A percentile compares a stretch with the other conserved stretches of the same genome.
These are phyloP conservation scores for Cromileptes altivelis DNA, from an alignment of 2,113 vertebrate species.

Conservation along the genomic window DNA sequence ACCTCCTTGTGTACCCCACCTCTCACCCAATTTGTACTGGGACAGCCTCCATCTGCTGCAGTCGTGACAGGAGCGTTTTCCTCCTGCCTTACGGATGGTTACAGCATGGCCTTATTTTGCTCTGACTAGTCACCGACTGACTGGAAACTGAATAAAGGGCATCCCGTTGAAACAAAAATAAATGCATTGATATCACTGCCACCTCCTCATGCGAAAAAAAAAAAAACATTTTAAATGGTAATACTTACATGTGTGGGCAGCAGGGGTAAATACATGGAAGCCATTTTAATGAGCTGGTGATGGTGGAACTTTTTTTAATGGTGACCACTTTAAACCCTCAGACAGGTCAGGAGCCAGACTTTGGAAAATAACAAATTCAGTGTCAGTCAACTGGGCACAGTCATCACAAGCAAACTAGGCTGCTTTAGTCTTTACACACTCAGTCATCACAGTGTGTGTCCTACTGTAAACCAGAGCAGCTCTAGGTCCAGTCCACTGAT, in stretches of 20 bases:
- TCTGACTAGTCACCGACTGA: not conserved
- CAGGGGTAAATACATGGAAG: not conserved
- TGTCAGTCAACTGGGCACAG: too few species aligned
- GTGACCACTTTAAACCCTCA: not conserved
- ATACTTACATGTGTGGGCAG: not conserved
- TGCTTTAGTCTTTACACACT: too few species aligned
- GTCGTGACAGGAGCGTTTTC: too few species aligned
- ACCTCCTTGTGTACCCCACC: too few species aligned
- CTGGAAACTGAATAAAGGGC: not conserved
- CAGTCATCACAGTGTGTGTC: not conserved
- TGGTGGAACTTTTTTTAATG: constrained; percentile 3
- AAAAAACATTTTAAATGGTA: not conserved
- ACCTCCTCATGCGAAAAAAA: not conserved
- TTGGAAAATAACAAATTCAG: not conserved
- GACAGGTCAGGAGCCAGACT: not conserved
- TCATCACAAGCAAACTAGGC: not conserved
- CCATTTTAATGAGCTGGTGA: constrained; percentile 34
- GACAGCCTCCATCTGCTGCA: too few species aligned
- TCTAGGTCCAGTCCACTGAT: too few species aligned
- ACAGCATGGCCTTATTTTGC: not conserved
- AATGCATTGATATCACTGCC: not conserved
- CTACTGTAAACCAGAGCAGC: too few species aligned
- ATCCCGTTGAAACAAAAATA: not conserved
- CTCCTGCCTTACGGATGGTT: not conserved
- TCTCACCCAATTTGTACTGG: too few species aligned